Conservation (phyloP, 2,113 vertebrate species). For the Hypomesus transpacificus region DNA sequence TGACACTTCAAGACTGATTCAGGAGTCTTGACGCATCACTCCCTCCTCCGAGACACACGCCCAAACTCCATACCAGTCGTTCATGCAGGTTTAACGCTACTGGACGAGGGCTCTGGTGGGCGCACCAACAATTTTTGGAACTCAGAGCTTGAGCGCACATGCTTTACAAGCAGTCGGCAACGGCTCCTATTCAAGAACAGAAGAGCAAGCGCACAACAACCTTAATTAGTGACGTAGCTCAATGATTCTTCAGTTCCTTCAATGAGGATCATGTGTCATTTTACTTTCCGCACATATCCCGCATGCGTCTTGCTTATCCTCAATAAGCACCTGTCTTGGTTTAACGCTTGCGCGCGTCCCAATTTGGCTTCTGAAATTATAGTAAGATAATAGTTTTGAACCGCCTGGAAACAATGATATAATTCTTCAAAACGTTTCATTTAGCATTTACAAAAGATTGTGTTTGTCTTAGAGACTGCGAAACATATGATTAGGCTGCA, state of each 20-base stretch:
- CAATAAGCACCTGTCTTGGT: not conserved
- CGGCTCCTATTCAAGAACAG: not conserved
- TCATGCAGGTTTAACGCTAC: constrained; percentile 14
- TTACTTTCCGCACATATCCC: not conserved
- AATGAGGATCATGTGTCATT: too few species aligned
- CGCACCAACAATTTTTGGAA: constrained; percentile 11
- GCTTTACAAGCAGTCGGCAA: not conserved
- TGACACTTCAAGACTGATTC: not conserved
- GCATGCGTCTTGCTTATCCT: not conserved
- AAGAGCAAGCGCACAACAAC: not conserved
- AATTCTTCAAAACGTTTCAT: not conserved
- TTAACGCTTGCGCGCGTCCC: not conserved
- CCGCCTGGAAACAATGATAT: not conserved
- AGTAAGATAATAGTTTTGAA: constrained; percentile 9
- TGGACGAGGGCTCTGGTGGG: constrained; percentile 11
- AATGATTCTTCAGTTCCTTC: too few species aligned
- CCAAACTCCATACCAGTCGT: constrained; percentile 35
- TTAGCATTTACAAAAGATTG: not conserved
- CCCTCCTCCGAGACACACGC: constrained; percentile 48
- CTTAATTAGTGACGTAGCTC: too few species aligned
- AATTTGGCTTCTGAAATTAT: not conserved
- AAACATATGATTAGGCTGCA: constrained; percentile 56
- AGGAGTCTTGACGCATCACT: constrained; percentile 27
- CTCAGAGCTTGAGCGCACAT: constrained; percentile 5
- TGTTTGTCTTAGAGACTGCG: constrained; percentile 25